Evolutionary conservation across 2,113 vertebrate species (phyloP), one percentile per base, ranked within the genome.

Genomic region (Rhizomys pruinosus): DNA sequence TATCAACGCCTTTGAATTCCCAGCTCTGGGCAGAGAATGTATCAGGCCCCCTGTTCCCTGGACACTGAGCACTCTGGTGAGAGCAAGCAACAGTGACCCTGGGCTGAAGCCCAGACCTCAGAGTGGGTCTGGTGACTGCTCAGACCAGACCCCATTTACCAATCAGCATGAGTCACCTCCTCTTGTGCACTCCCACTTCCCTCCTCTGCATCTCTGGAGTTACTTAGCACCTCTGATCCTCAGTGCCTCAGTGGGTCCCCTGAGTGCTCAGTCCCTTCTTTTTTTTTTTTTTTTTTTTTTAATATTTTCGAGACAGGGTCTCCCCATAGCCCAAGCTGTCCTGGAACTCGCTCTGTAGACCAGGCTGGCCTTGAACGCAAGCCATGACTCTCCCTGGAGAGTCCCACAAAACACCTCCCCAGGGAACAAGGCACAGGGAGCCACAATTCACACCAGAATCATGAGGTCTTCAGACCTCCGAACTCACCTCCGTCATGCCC

Each of bases 121-220:
- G 22, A 15, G 84, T 71, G 57, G 23, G 34, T 37, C 47, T 52
- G 27, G 13, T 16, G 25, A 15, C 16, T 0, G 1, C 12, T 11
- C 19, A 84, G 63, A 44, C 25, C 29, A 11, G 27, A 13, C 29
- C 27, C 61, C 22, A 1, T 29, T 68, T 37, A 19, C 59, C 0
- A 13, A 9, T n/a, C 80, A 64, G 6, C 0, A 5, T 7, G 20
- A 42, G 59, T 11, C 72, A 4, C 32, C 5, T 2, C 25, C 11
- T 8, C 47, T n/a, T 25, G 42, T 0, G 2, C 4, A 0, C 5
- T 25, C 47, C 39, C 32, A 0, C 3, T 7, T 9, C 39, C 87
- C 32, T 63, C 17, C 0, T 23, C 44, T 68, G 34, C 16, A 6
- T 32, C 68, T 22, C 16, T 72, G 39, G n/a, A 15, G 1, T 15